Evolutionary conservation across 2,797 vertebrate genomes (phyloP).

Genomic region (Schizopygopsis malacanthus): DNA sequence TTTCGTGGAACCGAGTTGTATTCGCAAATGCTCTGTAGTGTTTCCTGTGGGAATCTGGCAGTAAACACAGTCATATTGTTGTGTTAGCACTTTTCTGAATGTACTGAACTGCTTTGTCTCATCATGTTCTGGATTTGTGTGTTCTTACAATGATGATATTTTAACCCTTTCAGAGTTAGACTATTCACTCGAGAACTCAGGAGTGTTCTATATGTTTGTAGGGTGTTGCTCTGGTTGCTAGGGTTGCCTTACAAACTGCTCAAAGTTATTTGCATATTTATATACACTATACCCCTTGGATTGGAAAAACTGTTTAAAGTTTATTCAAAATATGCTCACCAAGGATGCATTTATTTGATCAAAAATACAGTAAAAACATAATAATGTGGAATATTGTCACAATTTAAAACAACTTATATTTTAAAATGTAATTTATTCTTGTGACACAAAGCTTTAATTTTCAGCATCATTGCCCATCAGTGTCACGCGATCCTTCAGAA

Average conservation of each 20-base stretch:
- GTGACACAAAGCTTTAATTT: no score
- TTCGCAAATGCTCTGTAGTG: conserved; percentile 5
- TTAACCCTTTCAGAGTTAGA: not conserved
- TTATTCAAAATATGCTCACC: not conserved
- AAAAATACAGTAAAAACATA: not conserved
- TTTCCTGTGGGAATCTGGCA: not conserved
- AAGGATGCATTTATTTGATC: not conserved
- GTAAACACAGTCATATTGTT: conserved; percentile 21
- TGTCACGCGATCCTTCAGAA: not conserved
- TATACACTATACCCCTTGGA: not conserved
- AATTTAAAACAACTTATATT: not conserved
- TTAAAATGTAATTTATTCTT: no score
- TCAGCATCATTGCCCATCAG: no score
- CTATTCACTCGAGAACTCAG: not conserved
- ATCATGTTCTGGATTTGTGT: not conserved
- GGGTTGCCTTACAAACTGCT: no score
- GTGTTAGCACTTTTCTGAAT: conserved; percentile 41
- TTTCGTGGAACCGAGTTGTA: conserved; percentile 21
- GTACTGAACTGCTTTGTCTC: conserved; percentile 9
- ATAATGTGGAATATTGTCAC: not conserved
- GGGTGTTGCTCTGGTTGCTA: not conserved
- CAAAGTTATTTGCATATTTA: not conserved
- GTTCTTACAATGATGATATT: not conserved
- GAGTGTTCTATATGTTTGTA: not conserved
- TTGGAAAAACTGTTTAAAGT: no score